These are phyloP conservation scores for Psylliodes chrysocephalus DNA, from an alignment of 2,888 invertebrate species.

Conservation along the genomic window DNA sequence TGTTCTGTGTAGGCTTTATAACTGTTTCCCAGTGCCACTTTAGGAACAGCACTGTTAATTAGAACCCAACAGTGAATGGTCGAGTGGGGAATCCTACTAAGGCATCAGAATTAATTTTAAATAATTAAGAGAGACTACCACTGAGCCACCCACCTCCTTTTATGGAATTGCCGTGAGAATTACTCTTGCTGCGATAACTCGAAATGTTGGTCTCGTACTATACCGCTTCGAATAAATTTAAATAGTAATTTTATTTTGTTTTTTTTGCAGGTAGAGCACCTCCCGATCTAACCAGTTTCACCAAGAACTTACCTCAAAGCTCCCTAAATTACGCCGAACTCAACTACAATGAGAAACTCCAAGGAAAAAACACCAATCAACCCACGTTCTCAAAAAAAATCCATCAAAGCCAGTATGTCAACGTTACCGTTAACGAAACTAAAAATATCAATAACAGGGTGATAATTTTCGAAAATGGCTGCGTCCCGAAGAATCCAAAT, in stretches of 20 bases:
- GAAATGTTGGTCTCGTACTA: no score
- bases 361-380: constrained; percentile 58
- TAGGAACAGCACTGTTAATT: no score
- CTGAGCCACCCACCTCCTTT: no score
- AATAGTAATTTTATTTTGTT: neutral
- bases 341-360: constrained; percentile 59
- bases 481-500: constrained; percentile 59
- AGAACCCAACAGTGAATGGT: no score
- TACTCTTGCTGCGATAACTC: no score
- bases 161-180: no score
- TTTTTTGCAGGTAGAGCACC: constrained; percentile 64
- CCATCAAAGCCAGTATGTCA: constrained; percentile 60
- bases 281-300: constrained; percentile 71
- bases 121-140: no score
- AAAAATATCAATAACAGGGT: constrained; percentile 63
- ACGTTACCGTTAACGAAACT: constrained; percentile 61
- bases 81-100: no score
- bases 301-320: constrained; percentile 69
- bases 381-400: constrained; percentile 57
- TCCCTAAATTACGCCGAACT: constrained; percentile 64
- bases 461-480: constrained; percentile 61
- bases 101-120: no score
- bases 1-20: no score
- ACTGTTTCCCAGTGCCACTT: no score
- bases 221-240: no score